Percentiles rank a stretch among this genome's conserved stretches.
phyloP scores from a whole-genome alignment of 2,888 invertebrate genomes.

The Tenthredo livida region DNA sequence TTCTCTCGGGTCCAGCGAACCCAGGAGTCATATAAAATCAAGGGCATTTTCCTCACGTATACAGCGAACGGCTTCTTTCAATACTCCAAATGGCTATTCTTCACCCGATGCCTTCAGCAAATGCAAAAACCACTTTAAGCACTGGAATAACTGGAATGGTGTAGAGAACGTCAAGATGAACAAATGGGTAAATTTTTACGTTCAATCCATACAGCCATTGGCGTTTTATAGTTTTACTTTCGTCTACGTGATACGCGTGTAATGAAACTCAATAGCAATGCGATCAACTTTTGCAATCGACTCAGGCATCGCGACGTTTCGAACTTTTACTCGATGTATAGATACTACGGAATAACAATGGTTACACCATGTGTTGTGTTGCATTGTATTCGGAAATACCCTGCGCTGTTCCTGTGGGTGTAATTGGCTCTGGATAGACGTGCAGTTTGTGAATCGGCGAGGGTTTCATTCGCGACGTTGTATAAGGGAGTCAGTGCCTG shows the following conservation, averaged over 20 bases:
- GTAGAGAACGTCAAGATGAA: neutral
- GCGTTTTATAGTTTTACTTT: conserved; percentile 40
- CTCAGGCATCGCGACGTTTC: conserved; percentile 14
- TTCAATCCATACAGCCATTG: neutral
- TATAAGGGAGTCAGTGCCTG: neutral
- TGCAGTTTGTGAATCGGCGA: neutral
- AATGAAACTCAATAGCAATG: conserved; percentile 25
- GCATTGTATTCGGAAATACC: conserved; percentile 11
- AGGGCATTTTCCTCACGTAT: conserved; percentile 11
- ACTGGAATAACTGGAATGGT: neutral
- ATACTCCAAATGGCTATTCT: neutral
- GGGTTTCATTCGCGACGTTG: neutral
- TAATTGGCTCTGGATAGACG: neutral
- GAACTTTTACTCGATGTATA: conserved; percentile 13
- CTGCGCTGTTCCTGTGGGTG: neutral
- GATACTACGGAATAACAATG: conserved; percentile 4
- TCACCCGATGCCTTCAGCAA: neutral
- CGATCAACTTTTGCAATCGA: conserved; percentile 36
- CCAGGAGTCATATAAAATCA: neutral
- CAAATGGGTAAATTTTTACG: neutral
- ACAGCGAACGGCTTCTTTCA: neutral
- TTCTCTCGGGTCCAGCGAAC: neutral
- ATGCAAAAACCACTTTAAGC: neutral
- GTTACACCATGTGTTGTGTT: neutral
- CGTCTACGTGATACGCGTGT: conserved; percentile 15